Percentiles rank a stretch among this genome's conserved stretches.
Evolutionary conservation across 2,797 vertebrate genomes (phyloP).

Genomic region (Botia almorhae): DNA sequence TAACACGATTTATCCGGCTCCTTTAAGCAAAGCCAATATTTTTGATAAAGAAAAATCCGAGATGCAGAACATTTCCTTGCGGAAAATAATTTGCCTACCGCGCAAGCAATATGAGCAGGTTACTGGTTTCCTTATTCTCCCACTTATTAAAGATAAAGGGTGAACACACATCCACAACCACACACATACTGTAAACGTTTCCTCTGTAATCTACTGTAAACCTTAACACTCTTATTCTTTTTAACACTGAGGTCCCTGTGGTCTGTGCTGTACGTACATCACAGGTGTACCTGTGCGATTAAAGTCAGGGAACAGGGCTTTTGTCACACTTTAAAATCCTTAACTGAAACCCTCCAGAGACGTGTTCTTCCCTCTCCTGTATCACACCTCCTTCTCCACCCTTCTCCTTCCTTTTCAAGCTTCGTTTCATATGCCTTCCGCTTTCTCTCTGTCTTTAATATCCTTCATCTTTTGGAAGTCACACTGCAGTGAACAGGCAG

Average conservation of each 20-base stretch:
- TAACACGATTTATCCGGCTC: not conserved
- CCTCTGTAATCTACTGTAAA: constrained; percentile 19
- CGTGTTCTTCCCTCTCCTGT: not conserved
- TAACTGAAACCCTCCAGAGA: constrained; percentile 27
- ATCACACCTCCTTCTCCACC: constrained; percentile 12
- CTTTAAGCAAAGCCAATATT: constrained; percentile 18
- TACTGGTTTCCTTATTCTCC: constrained; percentile 9
- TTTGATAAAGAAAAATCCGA: not conserved
- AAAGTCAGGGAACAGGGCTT: constrained; percentile 23
- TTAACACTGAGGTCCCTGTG: constrained; percentile 12
- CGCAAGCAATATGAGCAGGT: not conserved
- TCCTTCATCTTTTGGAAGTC: not conserved
- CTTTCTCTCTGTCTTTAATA: constrained; percentile 3
- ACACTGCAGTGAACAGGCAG: constrained; percentile 15
- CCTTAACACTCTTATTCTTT: constrained; percentile 23
- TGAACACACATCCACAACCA: not conserved
- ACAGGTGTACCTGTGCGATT: constrained; percentile 33
- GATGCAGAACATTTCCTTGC: not conserved
- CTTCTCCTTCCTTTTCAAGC: not conserved
- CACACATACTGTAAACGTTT: not conserved
- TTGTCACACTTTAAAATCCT: constrained; percentile 41
- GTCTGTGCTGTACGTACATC: constrained; percentile 15
- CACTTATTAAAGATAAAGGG: not conserved
- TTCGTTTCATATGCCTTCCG: not conserved
- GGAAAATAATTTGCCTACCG: not conserved